phyloP scores from a whole-genome alignment of 2,113 vertebrate genomes.

The Corythornis vintsioides region DNA sequence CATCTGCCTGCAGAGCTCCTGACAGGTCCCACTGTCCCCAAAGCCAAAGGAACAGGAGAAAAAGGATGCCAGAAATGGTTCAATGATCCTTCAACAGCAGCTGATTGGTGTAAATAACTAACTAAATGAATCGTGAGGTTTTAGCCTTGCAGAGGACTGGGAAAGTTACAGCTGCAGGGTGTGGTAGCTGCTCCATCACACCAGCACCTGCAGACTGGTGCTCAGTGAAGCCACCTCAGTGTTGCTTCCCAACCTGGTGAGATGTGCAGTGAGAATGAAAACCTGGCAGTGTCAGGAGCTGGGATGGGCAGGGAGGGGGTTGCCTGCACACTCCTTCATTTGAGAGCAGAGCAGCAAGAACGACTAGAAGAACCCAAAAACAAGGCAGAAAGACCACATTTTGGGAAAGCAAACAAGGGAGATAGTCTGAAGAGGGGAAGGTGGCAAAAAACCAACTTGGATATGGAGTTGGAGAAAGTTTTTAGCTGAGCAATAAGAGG shows the following conservation, averaged over 20 bases:
- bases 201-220: rapidly evolving
- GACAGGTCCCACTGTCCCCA: neutral
- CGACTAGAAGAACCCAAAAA: neutral
- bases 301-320: neutral
- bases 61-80: neutral
- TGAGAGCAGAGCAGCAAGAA: neutral
- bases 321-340: neutral
- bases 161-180: too few relatives aligned
- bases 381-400: rapidly evolving
- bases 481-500: neutral
- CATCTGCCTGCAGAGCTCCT: neutral
- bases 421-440: neutral
- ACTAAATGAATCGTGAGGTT: neutral
- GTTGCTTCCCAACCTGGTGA: neutral
- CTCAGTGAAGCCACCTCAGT: neutral
- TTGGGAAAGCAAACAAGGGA: neutral
- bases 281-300: neutral
- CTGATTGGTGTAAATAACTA: neutral
- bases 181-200: neutral
- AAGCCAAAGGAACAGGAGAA: neutral
- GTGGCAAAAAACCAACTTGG: neutral
- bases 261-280: neutral
- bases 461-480: neutral
- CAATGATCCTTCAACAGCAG: neutral
- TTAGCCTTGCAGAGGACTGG: neutral